These are phyloP conservation scores for Aporrectodea caliginosa DNA, from an alignment of 1,140 invertebrate species.

Conservation along the genomic window DNA sequence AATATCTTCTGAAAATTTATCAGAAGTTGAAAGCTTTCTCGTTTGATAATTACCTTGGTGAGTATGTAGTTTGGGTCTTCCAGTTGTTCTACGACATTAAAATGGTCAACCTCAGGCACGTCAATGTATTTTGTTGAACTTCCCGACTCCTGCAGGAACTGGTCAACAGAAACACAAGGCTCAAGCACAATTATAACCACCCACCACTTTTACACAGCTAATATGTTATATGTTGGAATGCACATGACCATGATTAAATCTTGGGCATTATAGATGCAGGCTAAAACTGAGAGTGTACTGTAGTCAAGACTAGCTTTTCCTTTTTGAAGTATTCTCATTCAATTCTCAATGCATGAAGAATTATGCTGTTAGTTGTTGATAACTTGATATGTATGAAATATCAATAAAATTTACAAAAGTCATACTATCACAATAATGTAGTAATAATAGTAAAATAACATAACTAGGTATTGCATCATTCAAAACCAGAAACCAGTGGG, in stretches of 20 bases:
- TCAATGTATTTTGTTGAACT: not conserved
- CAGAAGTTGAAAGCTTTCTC: too few relatives aligned
- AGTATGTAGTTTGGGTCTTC: not conserved
- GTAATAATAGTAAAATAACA: not conserved
- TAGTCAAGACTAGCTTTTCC: not conserved
- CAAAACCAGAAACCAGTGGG: not conserved
- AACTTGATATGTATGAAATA: not conserved
- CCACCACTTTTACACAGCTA: too few relatives aligned
- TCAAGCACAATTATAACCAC: not conserved
- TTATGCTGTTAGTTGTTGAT: not conserved
- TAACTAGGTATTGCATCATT: not conserved
- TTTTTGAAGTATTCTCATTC: too few relatives aligned
- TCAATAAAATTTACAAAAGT: too few relatives aligned
- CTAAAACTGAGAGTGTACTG: not conserved
- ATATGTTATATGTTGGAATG: not conserved
- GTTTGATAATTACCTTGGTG: conserved; percentile 1
- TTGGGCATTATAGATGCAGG: not conserved
- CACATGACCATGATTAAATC: not conserved
- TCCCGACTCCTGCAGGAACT: not conserved
- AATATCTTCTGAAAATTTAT: too few relatives aligned
- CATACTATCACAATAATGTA: not conserved
- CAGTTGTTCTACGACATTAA: not conserved
- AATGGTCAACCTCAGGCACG: not conserved
- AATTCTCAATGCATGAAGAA: too few relatives aligned
- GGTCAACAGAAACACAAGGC: not conserved